A percentile compares a stretch with the other conserved stretches of the same genome.
Evolutionary conservation across 2,888 invertebrate species (phyloP).

Genomic region (Spisula subtruncata): DNA sequence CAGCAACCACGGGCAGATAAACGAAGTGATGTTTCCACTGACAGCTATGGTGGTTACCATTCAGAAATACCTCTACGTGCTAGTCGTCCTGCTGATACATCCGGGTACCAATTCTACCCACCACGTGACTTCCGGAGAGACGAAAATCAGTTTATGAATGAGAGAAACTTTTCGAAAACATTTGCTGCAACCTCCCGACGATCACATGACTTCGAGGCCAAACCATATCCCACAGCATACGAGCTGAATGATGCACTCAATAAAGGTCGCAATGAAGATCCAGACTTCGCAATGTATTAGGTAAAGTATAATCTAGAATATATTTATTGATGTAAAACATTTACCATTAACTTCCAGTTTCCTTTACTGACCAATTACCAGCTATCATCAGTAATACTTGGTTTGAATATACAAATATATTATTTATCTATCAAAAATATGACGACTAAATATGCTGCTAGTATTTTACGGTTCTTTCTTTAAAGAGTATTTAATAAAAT

Average conservation of each 20-base stretch:
- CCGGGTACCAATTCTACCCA: conserved; percentile 69
- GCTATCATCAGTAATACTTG: no score
- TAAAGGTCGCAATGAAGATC: conserved; percentile 52
- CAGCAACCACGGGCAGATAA: background rate
- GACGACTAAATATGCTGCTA: no score
- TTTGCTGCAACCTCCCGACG: conserved; percentile 76
- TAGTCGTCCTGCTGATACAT: conserved; percentile 33
- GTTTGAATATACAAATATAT: no score
- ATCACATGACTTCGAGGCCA: conserved; percentile 62
- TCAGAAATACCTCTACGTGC: conserved; percentile 74
- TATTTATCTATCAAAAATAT: no score
- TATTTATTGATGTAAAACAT: no score
- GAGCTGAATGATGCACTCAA: conserved; percentile 76
- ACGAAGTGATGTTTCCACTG: conserved; percentile 73
- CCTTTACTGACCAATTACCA: no score
- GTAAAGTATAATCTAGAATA: background rate
- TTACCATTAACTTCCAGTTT: no score
- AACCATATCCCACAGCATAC: conserved; percentile 76
- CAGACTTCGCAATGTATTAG: conserved; percentile 74
- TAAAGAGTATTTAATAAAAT: no score
- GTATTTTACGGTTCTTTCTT: no score
- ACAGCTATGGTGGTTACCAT: conserved; percentile 77
- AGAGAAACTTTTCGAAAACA: conserved; percentile 79
- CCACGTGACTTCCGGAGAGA: conserved; percentile 80
- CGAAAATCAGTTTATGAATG: conserved; percentile 83